Conservation (phyloP, 1,140 invertebrate species). For the Plodia interpunctella region DNA sequence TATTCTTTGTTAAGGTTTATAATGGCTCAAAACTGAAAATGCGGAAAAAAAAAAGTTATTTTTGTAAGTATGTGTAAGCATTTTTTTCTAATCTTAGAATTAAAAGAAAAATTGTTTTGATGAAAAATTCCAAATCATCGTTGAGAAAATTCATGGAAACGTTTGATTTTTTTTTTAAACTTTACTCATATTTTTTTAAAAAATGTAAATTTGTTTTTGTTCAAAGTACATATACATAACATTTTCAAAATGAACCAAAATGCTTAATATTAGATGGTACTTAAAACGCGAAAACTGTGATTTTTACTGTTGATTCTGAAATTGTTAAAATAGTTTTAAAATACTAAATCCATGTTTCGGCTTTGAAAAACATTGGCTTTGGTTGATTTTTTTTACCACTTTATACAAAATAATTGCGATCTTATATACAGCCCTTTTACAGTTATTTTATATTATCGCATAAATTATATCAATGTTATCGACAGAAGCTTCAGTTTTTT, state of each 20-base stretch:
- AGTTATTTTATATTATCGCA: no score
- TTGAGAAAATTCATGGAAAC: no score
- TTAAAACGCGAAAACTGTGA: constrained; percentile 21
- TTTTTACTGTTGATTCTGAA: constrained; percentile 24
- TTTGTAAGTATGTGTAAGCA: background rate
- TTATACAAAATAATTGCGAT: background rate
- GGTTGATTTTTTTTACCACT: no score
- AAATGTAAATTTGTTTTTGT: background rate
- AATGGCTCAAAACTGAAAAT: constrained; percentile 6
- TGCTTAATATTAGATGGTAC: constrained; percentile 11
- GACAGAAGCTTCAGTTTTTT: no score
- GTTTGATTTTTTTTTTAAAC: no score
- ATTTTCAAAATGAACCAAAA: constrained; percentile 7
- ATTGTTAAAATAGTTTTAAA: constrained; percentile 23
- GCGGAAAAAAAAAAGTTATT: background rate
- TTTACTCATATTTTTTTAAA: background rate
- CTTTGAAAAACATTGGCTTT: constrained; percentile 11
- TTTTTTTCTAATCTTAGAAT: background rate
- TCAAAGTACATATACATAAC: constrained; percentile 6
- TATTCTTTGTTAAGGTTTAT: background rate
- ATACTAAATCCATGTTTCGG: constrained; percentile 11
- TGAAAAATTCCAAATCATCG: constrained; percentile 11
- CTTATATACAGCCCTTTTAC: no score
- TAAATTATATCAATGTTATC: no score
- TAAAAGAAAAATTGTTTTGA: background rate